A percentile compares a stretch with the other conserved stretches of the same genome.
Evolutionary conservation across 2,797 vertebrate species (phyloP).

Genomic region (Hozukius guyotensis): DNA sequence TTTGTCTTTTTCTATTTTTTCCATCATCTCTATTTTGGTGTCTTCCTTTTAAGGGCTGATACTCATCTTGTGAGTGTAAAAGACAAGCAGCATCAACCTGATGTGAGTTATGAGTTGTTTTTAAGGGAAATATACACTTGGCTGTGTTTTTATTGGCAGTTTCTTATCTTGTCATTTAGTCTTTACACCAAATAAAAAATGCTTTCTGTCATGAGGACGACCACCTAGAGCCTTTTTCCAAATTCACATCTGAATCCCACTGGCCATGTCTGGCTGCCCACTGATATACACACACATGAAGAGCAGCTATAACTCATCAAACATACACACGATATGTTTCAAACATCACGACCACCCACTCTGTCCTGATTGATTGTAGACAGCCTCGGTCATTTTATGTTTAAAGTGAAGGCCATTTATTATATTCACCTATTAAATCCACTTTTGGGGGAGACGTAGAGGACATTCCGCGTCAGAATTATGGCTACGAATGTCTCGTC

Average conservation of each 20-base stretch:
- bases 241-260: slow-evolving; percentile 36
- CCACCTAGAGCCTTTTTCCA: slow-evolving; percentile 16
- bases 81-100: slow-evolving; percentile 10
- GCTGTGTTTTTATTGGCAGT: slow-evolving; percentile 17
- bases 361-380: slow-evolving; percentile 2
- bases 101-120: not conserved
- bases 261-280: slow-evolving; percentile 21
- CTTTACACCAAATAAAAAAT: slow-evolving; percentile 13
- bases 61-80: not conserved
- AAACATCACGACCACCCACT: slow-evolving; percentile 44
- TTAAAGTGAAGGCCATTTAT: slow-evolving; percentile 21
- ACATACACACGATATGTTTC: slow-evolving; percentile 42
- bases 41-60: slow-evolving; percentile 24
- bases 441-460: slow-evolving; percentile 11
- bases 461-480: slow-evolving; percentile 1
- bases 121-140: not conserved
- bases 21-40: not conserved
- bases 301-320: slow-evolving; percentile 42
- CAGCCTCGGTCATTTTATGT: slow-evolving; percentile 1
- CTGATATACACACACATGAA: slow-evolving; percentile 2
- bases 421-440: slow-evolving; percentile 30
- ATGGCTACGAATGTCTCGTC: not conserved
- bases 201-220: slow-evolving; percentile 1
- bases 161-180: slow-evolving; percentile 1
- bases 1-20: slow-evolving; percentile 18